Percentiles rank a stretch among this genome's conserved stretches.
Conservation (phyloP, 1,140 invertebrate genomes). For the Drosophila ananassae region DNA sequence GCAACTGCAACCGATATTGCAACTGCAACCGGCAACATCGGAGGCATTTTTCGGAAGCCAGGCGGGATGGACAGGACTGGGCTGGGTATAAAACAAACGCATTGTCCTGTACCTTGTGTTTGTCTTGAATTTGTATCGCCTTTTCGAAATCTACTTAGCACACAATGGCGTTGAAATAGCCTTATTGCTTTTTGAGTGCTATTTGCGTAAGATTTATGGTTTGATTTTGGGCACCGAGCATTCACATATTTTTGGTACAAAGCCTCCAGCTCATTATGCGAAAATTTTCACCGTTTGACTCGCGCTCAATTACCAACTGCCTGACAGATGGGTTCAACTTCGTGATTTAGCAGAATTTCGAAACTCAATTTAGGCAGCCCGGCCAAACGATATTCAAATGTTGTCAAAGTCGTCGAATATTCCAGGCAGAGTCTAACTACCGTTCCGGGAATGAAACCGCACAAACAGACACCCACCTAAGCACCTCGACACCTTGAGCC, state of each 20-base stretch:
- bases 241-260: conserved; percentile 15
- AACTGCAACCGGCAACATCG: conserved; percentile 28
- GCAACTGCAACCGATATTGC: conserved; percentile 25
- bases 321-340: conserved; percentile 77
- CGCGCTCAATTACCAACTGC: conserved; percentile 70
- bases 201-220: conserved; percentile 75
- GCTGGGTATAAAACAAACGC: conserved; percentile 21
- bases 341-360: conserved; percentile 74
- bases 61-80: conserved; percentile 28
- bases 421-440: conserved; percentile 66
- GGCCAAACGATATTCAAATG: conserved; percentile 73
- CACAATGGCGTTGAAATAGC: conserved; percentile 80
- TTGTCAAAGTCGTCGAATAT: conserved; percentile 75
- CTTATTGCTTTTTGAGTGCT: conserved; percentile 83
- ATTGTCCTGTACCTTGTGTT: conserved; percentile 43
- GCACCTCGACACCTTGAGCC: conserved; percentile 34
- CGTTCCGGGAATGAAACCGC: conserved; percentile 65
- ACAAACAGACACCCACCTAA: conserved; percentile 39
- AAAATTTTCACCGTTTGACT: conserved; percentile 29
- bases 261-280: conserved; percentile 58
- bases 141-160: conserved; percentile 83
- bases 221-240: conserved; percentile 44
- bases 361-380: conserved; percentile 62
- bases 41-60: conserved; percentile 21
- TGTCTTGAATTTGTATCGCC: conserved; percentile 78